A percentile compares a stretch with the other conserved stretches of the same genome.
Conservation (phyloP, 92 coral and sea anemone species). For the Zoanthus sansibaricus region DNA sequence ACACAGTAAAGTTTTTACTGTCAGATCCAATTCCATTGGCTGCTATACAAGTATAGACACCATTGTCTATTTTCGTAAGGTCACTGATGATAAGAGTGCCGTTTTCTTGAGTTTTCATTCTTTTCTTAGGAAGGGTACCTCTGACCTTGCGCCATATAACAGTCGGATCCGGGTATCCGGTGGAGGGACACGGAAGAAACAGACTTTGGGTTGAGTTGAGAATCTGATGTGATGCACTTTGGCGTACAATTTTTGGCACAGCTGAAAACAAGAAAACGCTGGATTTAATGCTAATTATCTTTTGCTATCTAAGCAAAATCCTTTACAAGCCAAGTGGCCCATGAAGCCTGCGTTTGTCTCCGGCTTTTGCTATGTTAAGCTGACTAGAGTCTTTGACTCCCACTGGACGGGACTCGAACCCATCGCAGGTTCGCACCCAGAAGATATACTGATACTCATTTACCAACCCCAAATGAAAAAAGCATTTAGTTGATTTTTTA, state of each 20-base stretch:
- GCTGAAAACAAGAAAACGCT: constrained; percentile 46
- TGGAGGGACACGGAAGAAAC: constrained; percentile 68
- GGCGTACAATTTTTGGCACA: constrained; percentile 63
- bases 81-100: constrained; percentile 70
- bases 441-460: no score
- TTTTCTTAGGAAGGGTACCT: constrained; percentile 60
- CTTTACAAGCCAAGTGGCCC: background rate
- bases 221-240: constrained; percentile 35
- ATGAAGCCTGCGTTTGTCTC: no score
- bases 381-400: no score
- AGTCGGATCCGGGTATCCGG: constrained; percentile 80
- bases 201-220: constrained; percentile 50
- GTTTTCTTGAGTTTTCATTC: constrained; percentile 49
- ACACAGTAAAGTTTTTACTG: constrained; percentile 70
- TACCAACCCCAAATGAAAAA: no score
- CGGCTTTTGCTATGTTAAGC: no score
- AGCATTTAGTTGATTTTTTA: no score
- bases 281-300: background rate
- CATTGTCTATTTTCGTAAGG: constrained; percentile 77
- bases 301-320: background rate
- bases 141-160: constrained; percentile 75
- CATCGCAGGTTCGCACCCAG: no score
- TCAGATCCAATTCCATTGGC: constrained; percentile 78
- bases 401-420: background rate
- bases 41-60: constrained; percentile 77